Evolutionary conservation across 2,888 invertebrate species (phyloP).

Genomic region (Drosophila flavopinicola): DNA sequence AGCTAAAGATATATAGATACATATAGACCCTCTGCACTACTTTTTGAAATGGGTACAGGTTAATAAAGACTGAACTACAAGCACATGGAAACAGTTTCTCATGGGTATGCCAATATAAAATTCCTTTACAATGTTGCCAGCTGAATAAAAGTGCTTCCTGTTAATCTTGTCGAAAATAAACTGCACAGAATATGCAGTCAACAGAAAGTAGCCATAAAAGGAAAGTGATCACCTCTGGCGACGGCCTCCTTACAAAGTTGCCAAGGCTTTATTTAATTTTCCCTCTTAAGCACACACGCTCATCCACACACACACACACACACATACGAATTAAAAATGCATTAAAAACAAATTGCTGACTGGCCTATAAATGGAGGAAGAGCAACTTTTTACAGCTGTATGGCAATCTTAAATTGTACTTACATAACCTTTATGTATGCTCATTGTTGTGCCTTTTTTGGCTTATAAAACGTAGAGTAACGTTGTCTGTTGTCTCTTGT

Average conservation of each 20-base stretch:
- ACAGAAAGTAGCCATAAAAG: slow-evolving; percentile 27
- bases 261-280: slow-evolving; percentile 43
- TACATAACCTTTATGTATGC: too few species aligned
- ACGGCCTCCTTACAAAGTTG: slow-evolving; percentile 26
- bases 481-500: background rate
- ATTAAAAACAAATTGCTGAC: slow-evolving; percentile 48
- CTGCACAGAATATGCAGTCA: slow-evolving; percentile 27
- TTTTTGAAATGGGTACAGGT: background rate
- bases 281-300: slow-evolving; percentile 21
- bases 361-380: slow-evolving; percentile 22
- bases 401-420: background rate
- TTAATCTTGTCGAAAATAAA: slow-evolving; percentile 37
- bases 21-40: too few species aligned
- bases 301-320: slow-evolving; percentile 4
- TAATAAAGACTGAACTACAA: background rate
- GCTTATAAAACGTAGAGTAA: too few species aligned
- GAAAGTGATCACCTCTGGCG: slow-evolving; percentile 26
- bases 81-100: background rate
- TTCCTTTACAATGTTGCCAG: slow-evolving; percentile 23
- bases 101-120: slow-evolving; percentile 12
- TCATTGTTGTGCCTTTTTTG: too few species aligned
- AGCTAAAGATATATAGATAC: too few species aligned
- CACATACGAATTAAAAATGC: slow-evolving; percentile 43
- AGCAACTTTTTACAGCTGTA: slow-evolving; percentile 1
- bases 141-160: slow-evolving; percentile 26